Evolutionary conservation across 2,888 invertebrate species (phyloP).

Genomic region (Netelia melanura): DNA sequence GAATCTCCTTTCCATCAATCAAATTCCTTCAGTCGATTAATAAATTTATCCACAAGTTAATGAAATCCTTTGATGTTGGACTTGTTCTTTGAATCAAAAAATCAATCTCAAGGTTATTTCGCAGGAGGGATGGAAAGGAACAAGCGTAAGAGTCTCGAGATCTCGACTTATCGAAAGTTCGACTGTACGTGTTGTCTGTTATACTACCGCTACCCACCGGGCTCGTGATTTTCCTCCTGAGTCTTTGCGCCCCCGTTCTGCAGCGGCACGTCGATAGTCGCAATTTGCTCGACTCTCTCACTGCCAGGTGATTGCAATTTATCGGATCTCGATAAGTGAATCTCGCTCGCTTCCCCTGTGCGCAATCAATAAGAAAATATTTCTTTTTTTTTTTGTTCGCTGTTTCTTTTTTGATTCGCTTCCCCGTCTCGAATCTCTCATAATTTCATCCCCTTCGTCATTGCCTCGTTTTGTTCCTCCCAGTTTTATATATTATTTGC

Average conservation of each 20-base stretch:
- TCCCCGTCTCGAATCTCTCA: not conserved
- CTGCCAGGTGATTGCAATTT: conserved; percentile 82
- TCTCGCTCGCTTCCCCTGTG: conserved; percentile 79
- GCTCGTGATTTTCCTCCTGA: conserved; percentile 83
- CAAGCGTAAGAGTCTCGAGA: too few relatives aligned
- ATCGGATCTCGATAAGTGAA: conserved; percentile 86
- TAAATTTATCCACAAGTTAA: too few relatives aligned
- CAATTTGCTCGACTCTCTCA: conserved; percentile 82
- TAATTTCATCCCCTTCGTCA: conserved; percentile 17
- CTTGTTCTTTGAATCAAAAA: too few relatives aligned
- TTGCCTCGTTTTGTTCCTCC: not conserved
- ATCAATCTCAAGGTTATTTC: too few relatives aligned
- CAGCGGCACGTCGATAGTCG: conserved; percentile 82
- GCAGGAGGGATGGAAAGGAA: too few relatives aligned
- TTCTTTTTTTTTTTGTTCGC: conserved; percentile 4
- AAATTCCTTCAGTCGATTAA: not conserved
- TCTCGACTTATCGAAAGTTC: not conserved
- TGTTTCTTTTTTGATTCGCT: not conserved
- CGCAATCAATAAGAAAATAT: conserved; percentile 65
- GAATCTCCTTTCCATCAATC: not conserved
- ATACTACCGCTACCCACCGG: conserved; percentile 77
- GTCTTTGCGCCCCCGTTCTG: conserved; percentile 84
- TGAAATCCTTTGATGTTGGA: too few relatives aligned
- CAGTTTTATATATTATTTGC: not conserved
- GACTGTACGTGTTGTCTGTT: not conserved